These are phyloP conservation scores for Hippocampus barbouri DNA, from an alignment of 2,113 vertebrate genomes.

Conservation along the genomic window DNA sequence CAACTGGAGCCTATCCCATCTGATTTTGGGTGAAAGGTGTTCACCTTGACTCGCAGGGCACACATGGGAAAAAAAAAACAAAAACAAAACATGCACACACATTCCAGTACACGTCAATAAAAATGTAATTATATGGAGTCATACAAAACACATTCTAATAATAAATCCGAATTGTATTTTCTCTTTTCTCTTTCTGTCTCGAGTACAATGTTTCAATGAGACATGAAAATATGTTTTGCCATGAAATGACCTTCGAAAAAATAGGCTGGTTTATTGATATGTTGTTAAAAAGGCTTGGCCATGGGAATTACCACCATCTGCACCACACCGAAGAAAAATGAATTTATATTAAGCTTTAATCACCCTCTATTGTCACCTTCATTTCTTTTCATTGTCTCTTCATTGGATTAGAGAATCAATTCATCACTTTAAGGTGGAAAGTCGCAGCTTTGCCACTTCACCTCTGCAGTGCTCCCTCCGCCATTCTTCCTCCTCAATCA, in stretches of 20 bases:
- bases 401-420: slow-evolving; percentile 37
- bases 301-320: slow-evolving; percentile 1
- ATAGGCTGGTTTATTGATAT: background rate
- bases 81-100: no score
- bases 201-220: background rate
- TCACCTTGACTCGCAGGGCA: no score
- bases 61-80: no score
- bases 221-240: background rate
- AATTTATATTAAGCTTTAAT: slow-evolving; percentile 28
- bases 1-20: no score
- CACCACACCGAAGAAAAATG: slow-evolving; percentile 10
- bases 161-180: no score
- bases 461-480: slow-evolving; percentile 4
- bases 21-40: no score
- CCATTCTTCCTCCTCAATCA: slow-evolving; percentile 31
- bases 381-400: slow-evolving; percentile 26
- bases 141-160: no score
- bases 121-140: background rate
- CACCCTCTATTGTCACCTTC: slow-evolving; percentile 25
- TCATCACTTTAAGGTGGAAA: slow-evolving; percentile 29
- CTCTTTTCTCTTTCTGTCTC: no score
- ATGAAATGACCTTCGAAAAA: background rate
- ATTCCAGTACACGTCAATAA: background rate
- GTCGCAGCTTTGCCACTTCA: slow-evolving; percentile 17
- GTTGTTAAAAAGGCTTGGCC: slow-evolving; percentile 3